Evolutionary conservation across 2,113 vertebrate genomes (phyloP).

Genomic region (Sorex araneus): DNA sequence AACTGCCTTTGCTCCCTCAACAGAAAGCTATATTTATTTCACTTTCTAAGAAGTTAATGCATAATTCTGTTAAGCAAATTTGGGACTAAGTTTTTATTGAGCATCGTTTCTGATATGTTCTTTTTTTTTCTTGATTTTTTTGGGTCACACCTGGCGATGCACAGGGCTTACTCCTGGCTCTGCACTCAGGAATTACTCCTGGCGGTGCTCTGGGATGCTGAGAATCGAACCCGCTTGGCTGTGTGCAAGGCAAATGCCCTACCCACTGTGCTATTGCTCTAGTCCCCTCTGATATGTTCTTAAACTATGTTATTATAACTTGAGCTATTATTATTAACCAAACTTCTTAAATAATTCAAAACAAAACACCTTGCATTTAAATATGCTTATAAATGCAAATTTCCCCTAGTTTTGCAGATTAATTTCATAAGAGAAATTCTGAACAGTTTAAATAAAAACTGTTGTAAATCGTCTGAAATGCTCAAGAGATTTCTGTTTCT

Average conservation of each 20-base stretch:
- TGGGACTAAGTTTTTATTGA: slow-evolving; percentile 46
- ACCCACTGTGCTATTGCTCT: no score
- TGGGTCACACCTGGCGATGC: no score
- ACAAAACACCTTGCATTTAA: slow-evolving; percentile 25
- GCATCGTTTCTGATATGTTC: neutral
- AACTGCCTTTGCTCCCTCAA: slow-evolving; percentile 29
- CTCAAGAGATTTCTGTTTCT: neutral
- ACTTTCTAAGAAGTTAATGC: slow-evolving; percentile 44
- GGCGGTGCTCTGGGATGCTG: no score
- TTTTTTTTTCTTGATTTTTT: no score
- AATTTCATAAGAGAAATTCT: slow-evolving; percentile 45
- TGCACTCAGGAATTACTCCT: no score
- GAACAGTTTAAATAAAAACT: slow-evolving; percentile 35
- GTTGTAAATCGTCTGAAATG: neutral
- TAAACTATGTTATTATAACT: neutral
- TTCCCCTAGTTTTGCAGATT: neutral
- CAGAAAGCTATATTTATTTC: neutral
- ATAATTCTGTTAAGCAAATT: neutral
- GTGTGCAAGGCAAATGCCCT: no score
- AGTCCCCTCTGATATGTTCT: neutral
- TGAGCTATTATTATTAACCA: slow-evolving; percentile 47
- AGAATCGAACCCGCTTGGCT: no score
- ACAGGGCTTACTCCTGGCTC: no score
- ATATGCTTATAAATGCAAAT: neutral
- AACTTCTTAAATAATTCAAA: slow-evolving; percentile 45